Evolutionary conservation across 2,888 invertebrate genomes (phyloP).

Genomic region (Metalampra italica): DNA sequence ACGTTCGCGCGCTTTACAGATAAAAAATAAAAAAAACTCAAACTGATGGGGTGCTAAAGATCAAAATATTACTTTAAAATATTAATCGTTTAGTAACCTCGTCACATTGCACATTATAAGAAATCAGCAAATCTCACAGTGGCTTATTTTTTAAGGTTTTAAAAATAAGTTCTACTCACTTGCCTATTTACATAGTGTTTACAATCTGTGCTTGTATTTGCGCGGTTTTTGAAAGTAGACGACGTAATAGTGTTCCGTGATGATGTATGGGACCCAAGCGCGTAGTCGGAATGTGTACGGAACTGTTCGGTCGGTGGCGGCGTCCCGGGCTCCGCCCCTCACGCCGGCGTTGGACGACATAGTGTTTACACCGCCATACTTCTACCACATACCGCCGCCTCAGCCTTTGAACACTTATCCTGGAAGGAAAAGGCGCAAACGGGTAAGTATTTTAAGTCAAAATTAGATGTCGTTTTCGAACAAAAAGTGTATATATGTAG

Average conservation of each 20-base stretch:
- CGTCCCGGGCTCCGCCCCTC: conserved; percentile 49
- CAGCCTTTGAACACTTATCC: conserved; percentile 67
- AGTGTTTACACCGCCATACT: conserved; percentile 58
- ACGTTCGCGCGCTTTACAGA: conserved; percentile 11
- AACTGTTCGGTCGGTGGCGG: conserved; percentile 63
- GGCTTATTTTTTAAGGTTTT: conserved; percentile 56
- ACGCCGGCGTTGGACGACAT: conserved; percentile 52
- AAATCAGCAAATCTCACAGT: conserved; percentile 28
- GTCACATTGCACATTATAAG: conserved; percentile 13
- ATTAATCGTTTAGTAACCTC: conserved; percentile 58
- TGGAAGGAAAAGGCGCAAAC: conserved; percentile 67
- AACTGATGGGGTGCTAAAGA: conserved; percentile 49
- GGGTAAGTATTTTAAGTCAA: conserved; percentile 54
- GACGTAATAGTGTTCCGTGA: conserved; percentile 30
- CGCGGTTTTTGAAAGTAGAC: conserved; percentile 29
- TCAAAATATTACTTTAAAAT: conserved; percentile 57
- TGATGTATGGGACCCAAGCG: conserved; percentile 55
- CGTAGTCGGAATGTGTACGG: conserved; percentile 60
- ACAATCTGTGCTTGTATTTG: conserved; percentile 22
- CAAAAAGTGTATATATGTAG: too few species aligned
- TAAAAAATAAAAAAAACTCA: not conserved
- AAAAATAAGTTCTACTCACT: conserved; percentile 66
- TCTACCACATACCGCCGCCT: conserved; percentile 67
- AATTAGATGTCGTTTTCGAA: conserved; percentile 3
- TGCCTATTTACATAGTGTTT: too few species aligned